Conservation (phyloP, 2,797 vertebrate species). For the Orientallactaga sibirica region DNA sequence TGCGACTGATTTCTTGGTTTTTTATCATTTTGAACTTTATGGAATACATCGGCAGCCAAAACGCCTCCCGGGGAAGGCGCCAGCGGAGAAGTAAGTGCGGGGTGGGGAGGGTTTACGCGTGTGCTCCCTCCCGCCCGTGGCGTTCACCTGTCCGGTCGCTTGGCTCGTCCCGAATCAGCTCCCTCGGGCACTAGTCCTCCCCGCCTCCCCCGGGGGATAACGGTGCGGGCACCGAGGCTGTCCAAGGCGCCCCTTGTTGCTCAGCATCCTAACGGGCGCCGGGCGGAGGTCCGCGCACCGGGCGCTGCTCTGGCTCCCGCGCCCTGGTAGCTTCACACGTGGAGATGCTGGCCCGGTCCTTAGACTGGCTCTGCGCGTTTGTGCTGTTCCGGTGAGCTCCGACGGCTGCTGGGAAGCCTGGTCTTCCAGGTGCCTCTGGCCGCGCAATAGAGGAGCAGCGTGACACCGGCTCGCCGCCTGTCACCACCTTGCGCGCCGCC, state of each 20-base stretch:
- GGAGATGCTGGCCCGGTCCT: not conserved
- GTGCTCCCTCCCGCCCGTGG: slow-evolving; percentile 34
- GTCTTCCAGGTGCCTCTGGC: not conserved
- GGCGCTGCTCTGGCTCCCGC: not conserved
- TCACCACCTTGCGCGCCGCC: too few relatives aligned
- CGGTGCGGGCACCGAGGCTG: slow-evolving; percentile 53
- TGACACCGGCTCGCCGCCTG: not conserved
- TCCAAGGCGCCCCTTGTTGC: slow-evolving; percentile 49
- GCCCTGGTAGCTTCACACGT: not conserved
- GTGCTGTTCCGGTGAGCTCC: not conserved
- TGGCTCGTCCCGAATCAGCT: slow-evolving; percentile 16
- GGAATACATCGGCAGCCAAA: slow-evolving; percentile 98
- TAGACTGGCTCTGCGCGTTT: not conserved
- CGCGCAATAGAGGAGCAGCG: not conserved
- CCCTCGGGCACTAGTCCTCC: slow-evolving; percentile 40
- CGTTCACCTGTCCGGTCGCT: slow-evolving; percentile 76
- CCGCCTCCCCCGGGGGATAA: slow-evolving; percentile 66
- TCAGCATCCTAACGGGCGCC: not conserved
- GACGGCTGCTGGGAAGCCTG: not conserved
- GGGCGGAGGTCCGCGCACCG: not conserved
- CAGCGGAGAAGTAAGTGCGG: slow-evolving; percentile 96
- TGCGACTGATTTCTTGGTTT: slow-evolving; percentile 98
- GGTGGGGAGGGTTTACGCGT: slow-evolving; percentile 40
- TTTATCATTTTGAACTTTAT: slow-evolving; percentile 98
- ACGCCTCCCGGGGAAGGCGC: slow-evolving; percentile 96